Evolutionary conservation across 2,888 invertebrate genomes (phyloP).

Genomic region (Acleris laterana): DNA sequence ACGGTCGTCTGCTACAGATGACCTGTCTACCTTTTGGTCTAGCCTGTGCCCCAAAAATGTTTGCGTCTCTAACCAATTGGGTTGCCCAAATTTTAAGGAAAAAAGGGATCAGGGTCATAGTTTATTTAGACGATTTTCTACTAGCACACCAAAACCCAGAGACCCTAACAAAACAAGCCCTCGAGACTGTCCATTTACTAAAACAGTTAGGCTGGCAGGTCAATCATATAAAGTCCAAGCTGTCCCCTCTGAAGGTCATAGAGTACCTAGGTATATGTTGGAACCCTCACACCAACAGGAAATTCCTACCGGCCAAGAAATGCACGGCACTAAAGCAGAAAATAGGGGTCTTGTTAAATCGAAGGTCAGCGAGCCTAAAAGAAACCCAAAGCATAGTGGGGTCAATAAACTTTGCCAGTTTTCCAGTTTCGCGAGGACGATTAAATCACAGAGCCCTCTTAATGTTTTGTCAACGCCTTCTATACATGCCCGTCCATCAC

Average conservation of each 20-base stretch:
- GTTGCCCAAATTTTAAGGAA: background rate
- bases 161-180: background rate
- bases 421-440: background rate
- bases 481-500: no score
- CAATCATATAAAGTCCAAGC: background rate
- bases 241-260: background rate
- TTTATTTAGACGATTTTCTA: background rate
- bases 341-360: background rate
- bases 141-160: background rate
- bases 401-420: constrained; percentile 1
- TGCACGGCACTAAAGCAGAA: background rate
- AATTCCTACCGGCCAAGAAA: constrained; percentile 1
- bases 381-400: constrained; percentile 1
- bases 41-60: constrained; percentile 1
- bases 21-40: background rate
- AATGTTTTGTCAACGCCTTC: background rate
- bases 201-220: background rate
- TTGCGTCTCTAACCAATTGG: no score
- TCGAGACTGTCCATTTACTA: background rate
- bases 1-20: background rate
- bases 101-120: background rate
- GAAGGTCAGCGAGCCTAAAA: constrained; percentile 1
- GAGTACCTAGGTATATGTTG: constrained; percentile 1
- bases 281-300: background rate
- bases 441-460: background rate